A percentile compares a stretch with the other conserved stretches of the same genome.
Conservation (phyloP, 2,888 invertebrate genomes). For the Rhimphoctona megacephalus region DNA sequence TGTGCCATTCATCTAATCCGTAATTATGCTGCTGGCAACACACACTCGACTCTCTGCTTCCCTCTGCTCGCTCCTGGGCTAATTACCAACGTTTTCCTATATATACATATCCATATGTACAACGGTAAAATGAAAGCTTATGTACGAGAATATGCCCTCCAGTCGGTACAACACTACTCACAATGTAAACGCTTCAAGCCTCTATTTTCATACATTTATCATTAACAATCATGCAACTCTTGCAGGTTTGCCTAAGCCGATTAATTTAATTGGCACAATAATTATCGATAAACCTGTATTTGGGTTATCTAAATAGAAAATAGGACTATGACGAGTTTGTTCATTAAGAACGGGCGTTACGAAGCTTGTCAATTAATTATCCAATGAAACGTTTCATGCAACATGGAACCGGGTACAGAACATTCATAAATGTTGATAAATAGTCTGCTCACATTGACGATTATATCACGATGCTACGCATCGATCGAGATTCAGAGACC, state of each 20-base stretch:
- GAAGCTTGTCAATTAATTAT: neutral
- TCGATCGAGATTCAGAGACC: neutral
- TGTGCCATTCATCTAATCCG: constrained; percentile 79
- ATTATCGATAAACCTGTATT: neutral
- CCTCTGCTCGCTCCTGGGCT: constrained; percentile 49
- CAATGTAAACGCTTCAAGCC: constrained; percentile 4
- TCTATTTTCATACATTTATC: constrained; percentile 24
- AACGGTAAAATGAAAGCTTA: constrained; percentile 44
- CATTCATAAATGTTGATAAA: too few relatives aligned
- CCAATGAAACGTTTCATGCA: neutral
- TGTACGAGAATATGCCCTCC: constrained; percentile 20
- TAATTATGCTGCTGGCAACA: constrained; percentile 78
- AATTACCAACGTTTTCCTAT: constrained; percentile 65
- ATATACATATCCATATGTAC: constrained; percentile 14
- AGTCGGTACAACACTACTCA: neutral
- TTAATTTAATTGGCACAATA: neutral
- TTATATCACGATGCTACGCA: too few relatives aligned
- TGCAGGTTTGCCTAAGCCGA: neutral
- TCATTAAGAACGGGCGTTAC: neutral
- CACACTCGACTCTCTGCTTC: constrained; percentile 54
- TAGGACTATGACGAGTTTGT: neutral
- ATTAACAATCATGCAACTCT: constrained; percentile 11
- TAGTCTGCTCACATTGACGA: too few relatives aligned
- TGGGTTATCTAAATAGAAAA: neutral
- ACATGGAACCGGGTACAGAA: neutral